Percentiles rank a stretch among this genome's conserved stretches.
Conservation (phyloP, 2,113 vertebrate species). For the Seriola rivoliana region DNA sequence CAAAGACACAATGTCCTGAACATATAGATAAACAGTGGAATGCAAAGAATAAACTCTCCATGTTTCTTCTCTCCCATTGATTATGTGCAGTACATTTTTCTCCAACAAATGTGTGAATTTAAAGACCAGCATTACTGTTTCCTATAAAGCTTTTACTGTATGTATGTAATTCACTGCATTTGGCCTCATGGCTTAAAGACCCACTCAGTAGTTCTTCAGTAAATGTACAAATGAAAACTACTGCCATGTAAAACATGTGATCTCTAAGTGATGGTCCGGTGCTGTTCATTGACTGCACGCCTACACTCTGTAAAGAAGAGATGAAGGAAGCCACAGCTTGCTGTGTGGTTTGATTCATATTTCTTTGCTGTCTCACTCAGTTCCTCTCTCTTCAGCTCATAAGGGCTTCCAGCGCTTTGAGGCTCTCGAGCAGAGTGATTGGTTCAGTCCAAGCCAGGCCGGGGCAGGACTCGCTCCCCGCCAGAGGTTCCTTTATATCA, state of each 20-base stretch:
- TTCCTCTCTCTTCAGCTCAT: constrained; percentile 84
- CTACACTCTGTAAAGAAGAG: constrained; percentile 8
- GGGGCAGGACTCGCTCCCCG: constrained; percentile 87
- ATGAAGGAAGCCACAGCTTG: background rate
- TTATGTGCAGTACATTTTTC: background rate
- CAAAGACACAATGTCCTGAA: background rate
- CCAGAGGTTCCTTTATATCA: constrained; percentile 91
- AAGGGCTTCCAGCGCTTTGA: constrained; percentile 96
- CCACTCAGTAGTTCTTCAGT: background rate
- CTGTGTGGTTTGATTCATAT: background rate
- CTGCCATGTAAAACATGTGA: background rate
- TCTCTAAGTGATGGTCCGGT: background rate
- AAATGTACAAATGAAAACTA: background rate
- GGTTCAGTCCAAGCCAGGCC: constrained; percentile 70
- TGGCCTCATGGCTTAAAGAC: background rate
- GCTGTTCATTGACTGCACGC: background rate
- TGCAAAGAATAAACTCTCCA: background rate
- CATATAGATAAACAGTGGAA: background rate
- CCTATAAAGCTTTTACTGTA: background rate
- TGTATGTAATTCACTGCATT: background rate
- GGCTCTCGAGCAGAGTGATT: constrained; percentile 88
- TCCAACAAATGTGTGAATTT: background rate
- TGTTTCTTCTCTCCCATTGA: background rate
- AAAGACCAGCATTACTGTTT: background rate
- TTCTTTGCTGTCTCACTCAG: constrained; percentile 5